Evolutionary conservation across 2,888 invertebrate genomes (phyloP), one percentile per base, ranked within the genome.

Genomic region (Brenthis daphne): DNA sequence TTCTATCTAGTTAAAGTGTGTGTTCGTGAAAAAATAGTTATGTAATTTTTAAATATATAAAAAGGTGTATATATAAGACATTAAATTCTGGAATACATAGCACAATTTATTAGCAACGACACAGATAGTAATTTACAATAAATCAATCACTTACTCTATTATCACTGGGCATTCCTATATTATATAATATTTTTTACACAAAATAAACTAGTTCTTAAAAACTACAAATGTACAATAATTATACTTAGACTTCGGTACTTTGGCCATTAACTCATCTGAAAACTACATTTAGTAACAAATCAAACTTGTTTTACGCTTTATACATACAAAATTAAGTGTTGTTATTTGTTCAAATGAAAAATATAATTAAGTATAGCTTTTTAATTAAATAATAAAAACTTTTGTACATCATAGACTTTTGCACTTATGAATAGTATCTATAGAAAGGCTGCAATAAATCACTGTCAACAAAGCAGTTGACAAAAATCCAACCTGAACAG

Each of bases 121-220:
- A 85, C 77, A 79, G 78, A 79, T 74, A 74, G 67, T 74, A 71
- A 80, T 82, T 82, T 84, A 84, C 80, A 81, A 82, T 81, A 82
- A 82, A 79, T 82, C 81, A 85, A 88, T 85, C 80, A 78, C 91
- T 91, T 92, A 92, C 77, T 80, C 92, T 92, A 92, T 82, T 92
- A 92, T 92, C 92, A 92, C 92, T 90, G 87, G 90, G 89, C 85
- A 88, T 90, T 88, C 80, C 83, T 85, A 29, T 29, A 29, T 29
- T 29, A 29, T 88, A 83, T 29, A 78, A 80, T 87, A 86, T 80
- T 80, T 43, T 84, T 80, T 85, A 85, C 84, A 86, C 75, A 77
- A 80, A 78, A 80, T 74, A 73, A 73, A 70, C 70, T 74, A 73
- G 67, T 64, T 68, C 72, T 68, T 73, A 74, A 76, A 73, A 53